phyloP scores from a whole-genome alignment of 1,140 invertebrate genomes.

The Melanaphis sacchari region DNA sequence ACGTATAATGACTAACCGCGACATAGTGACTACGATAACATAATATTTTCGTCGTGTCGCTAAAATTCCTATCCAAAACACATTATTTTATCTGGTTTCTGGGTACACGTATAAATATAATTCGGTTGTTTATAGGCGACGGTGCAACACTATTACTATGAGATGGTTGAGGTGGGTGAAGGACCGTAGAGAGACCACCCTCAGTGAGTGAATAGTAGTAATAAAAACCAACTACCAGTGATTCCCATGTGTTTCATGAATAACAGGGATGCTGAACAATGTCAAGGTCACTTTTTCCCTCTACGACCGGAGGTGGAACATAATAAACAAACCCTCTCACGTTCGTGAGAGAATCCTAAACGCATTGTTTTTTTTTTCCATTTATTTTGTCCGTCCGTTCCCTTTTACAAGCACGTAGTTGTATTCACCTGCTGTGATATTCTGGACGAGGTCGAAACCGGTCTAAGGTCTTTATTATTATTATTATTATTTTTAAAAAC shows the following conservation, averaged over 20 bases:
- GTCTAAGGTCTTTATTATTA: slow-evolving; percentile 16
- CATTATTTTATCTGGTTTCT: neutral
- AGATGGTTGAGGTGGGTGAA: neutral
- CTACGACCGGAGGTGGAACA: neutral
- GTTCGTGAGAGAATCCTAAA: slow-evolving; percentile 33
- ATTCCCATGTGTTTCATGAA: slow-evolving; percentile 43
- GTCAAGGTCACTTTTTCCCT: slow-evolving; percentile 53
- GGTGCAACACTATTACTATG: neutral
- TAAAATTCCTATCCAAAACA: neutral
- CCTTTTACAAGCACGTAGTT: neutral
- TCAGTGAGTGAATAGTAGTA: neutral
- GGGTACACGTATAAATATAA: neutral
- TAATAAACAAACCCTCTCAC: slow-evolving; percentile 48
- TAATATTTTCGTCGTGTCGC: neutral
- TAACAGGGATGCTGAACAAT: slow-evolving; percentile 56
- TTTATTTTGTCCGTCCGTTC: neutral
- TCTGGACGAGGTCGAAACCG: slow-evolving; percentile 23
- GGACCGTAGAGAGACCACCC: slow-evolving; percentile 3
- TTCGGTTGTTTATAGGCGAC: neutral
- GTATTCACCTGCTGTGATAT: slow-evolving; percentile 47
- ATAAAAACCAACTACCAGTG: slow-evolving; percentile 19
- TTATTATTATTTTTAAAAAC: neutral
- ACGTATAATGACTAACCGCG: too few species aligned
- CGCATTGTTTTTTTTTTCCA: slow-evolving; percentile 6
- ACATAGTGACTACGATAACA: neutral